phyloP scores from a whole-genome alignment of 92 coral and sea anemone genomes.

The Phenganax subtilis region DNA sequence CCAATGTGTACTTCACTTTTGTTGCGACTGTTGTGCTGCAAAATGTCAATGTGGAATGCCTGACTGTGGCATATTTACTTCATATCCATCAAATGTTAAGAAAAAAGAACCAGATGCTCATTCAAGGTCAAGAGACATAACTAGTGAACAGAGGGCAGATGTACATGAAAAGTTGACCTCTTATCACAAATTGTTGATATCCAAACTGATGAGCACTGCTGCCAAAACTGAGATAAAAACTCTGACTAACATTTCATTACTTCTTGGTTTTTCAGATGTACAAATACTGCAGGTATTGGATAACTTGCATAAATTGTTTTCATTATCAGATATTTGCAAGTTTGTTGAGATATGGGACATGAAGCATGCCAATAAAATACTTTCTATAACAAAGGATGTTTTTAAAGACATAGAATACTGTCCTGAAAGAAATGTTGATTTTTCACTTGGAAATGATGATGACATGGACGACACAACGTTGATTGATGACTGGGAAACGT shows the following conservation, averaged over 20 bases:
- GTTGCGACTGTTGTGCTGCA: conserved; percentile 53
- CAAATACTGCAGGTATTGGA: conserved; percentile 48
- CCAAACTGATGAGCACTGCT: too few relatives aligned
- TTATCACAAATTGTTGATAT: too few relatives aligned
- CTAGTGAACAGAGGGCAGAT: conserved; percentile 5
- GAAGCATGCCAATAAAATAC: conserved; percentile 46
- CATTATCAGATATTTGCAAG: conserved; percentile 41
- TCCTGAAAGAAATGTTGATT: background rate
- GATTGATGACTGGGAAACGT: conserved; percentile 30
- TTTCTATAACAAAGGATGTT: conserved; percentile 32
- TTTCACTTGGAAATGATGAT: background rate
- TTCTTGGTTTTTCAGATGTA: background rate
- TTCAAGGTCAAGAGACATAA: conserved; percentile 31
- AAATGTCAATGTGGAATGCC: conserved; percentile 54
- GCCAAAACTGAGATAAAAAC: too few relatives aligned
- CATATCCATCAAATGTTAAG: conserved; percentile 38
- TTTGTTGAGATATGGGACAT: conserved; percentile 52
- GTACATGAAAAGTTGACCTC: too few relatives aligned
- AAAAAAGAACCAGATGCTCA: conserved; percentile 19
- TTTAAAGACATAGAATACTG: conserved; percentile 40
- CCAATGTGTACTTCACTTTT: conserved; percentile 26
- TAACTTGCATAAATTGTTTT: conserved; percentile 44
- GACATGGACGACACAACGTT: background rate
- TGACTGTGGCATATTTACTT: conserved; percentile 44
- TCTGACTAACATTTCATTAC: too few relatives aligned